Evolutionary conservation across 2,113 vertebrate species (phyloP).

Genomic region (Erythrocebus patas): DNA sequence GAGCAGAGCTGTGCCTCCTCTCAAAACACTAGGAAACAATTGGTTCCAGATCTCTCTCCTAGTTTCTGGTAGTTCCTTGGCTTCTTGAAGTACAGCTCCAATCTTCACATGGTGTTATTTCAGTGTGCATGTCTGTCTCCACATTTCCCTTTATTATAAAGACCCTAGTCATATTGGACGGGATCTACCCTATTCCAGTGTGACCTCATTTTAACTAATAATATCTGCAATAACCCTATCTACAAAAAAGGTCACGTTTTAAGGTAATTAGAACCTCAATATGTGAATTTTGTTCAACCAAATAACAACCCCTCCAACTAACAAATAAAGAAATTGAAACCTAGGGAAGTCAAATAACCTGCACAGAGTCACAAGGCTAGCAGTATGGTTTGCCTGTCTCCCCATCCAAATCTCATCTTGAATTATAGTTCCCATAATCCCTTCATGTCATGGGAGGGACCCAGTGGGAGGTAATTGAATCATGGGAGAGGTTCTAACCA

Average conservation of each 20-base stretch:
- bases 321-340: neutral
- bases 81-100: rapidly evolving
- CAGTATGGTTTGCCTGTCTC: too few relatives aligned
- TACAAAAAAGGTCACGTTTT: neutral
- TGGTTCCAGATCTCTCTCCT: neutral
- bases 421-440: too few relatives aligned
- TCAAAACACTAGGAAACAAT: neutral
- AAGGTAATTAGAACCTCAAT: neutral
- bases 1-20: neutral
- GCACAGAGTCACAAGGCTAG: neutral
- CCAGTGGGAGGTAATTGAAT: too few relatives aligned
- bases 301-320: neutral
- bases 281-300: neutral
- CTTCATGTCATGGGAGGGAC: too few relatives aligned
- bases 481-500: too few relatives aligned
- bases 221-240: neutral
- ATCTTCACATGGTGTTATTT: neutral
- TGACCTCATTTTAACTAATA: neutral
- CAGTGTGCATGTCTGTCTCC: neutral
- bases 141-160: neutral
- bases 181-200: neutral
- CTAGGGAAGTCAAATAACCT: neutral
- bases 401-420: too few relatives aligned
- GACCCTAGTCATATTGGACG: rapidly evolving
- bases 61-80: neutral